Base-by-base conservation (phyloP, 1,140 invertebrate species). In the Lasioglossum baleicum region DNA sequence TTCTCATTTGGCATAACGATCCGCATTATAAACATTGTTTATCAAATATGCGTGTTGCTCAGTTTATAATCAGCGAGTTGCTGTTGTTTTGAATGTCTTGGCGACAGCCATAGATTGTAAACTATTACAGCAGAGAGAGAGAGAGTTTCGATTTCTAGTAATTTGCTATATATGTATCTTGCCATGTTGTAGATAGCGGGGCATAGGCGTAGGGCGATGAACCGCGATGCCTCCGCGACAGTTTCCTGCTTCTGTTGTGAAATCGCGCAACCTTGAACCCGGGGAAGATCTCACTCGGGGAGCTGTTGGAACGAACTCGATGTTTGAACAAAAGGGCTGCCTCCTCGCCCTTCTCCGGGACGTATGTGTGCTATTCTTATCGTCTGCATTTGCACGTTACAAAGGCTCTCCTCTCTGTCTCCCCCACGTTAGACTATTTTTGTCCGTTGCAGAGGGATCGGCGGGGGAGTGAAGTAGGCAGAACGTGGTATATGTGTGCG, bases 341-440 rank as follows among this genome's bases (percentile, higher is more conserved):
- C 7, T 4, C 3, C 10, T 48, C 7, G 20, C 31, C 8, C n/a
- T 15, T 5, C 64, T 42, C 17, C 17, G 7, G 35, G 5, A 35
- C 10, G 35, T 10, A 7, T 44, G 11, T 48, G 56, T 61, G 40
- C 56, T 70, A 70, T 76, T 76, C 20, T 61, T 76, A 61, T 76
- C 64, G 11, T 58, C 15, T 6, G 8, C 26, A 48, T 77, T 76
- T 26, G 75, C 75, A 58, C 8, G 20, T 61, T 44, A 61, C 56
- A 71, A 71, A 77, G 42, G 42, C 20, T 61, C 15, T 20, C 51
- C 2, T 13, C 40, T 22, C 56, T 58, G 6, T 44, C 64, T 51
- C 15, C 56, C 42, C 35, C 35, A 35, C 35, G 35, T 35, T 35
- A 35, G 35, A 35, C 35, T 35, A 35, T 35, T 35, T 35, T 35